Conservation (phyloP, 2,113 vertebrate genomes). For the Thomomys bottae region DNA sequence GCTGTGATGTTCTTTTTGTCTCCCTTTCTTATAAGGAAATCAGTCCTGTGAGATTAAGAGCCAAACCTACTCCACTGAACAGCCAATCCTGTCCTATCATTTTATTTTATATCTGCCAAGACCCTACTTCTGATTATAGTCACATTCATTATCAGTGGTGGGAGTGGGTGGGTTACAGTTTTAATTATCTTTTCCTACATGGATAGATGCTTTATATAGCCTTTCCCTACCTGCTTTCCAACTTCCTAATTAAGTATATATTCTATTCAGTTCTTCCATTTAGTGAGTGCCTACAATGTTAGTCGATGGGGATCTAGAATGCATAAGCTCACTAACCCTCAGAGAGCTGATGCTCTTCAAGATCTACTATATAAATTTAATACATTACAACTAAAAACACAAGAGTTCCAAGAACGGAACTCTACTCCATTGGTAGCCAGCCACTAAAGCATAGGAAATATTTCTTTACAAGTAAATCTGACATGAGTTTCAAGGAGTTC, state of each 20-base stretch:
- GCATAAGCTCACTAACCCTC: not conserved
- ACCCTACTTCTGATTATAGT: not conserved
- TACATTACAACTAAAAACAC: constrained; percentile 10
- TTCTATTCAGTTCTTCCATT: constrained; percentile 17
- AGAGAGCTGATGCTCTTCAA: not conserved
- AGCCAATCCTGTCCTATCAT: not conserved
- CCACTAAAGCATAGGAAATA: constrained; percentile 11
- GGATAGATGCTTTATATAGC: not conserved
- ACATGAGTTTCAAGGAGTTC: constrained; percentile 7
- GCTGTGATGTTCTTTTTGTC: not conserved
- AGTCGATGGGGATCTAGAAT: not conserved
- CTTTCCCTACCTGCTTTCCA: not conserved
- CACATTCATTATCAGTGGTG: not conserved
- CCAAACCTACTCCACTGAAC: not conserved
- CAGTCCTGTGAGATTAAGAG: not conserved
- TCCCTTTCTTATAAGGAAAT: not conserved
- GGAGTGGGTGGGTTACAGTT: not conserved
- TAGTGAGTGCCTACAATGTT: not conserved
- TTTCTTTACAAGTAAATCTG: constrained; percentile 48
- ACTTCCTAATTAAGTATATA: not conserved
- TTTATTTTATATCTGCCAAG: not conserved
- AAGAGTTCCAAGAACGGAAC: not conserved
- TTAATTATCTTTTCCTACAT: not conserved
- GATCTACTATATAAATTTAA: not conserved
- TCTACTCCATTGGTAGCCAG: not conserved